Evolutionary conservation across 2,888 invertebrate species (phyloP), one percentile per base, ranked within the genome.

Genomic region (Caenorhabditis japonica): DNA sequence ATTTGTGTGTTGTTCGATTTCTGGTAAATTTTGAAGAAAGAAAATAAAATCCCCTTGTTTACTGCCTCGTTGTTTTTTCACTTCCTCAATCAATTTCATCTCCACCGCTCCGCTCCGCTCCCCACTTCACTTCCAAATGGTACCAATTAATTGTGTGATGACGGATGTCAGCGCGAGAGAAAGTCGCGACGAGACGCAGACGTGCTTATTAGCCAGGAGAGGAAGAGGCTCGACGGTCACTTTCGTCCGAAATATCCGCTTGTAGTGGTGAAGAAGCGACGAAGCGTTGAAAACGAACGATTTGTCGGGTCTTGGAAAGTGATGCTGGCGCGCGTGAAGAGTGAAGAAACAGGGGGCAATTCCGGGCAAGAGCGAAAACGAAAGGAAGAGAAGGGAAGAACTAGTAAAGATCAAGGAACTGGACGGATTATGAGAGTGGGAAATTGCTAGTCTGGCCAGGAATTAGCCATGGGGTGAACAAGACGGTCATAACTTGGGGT

Each of bases 131-230:
- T n/a, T n/a, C n/a, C n/a, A n/a, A n/a, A n/a, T n/a, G n/a, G n/a
- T n/a, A 19, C 15, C 44, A 59, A 59, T 59, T 59, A 59, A 44
- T 58, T 46, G 44, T n/a, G 12, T 33, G 25, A 53, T 27, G 10
- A 17, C 43, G 44, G 44, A 44, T 21, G 34, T 43, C 39, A 39
- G 21, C 39, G 51, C 33, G 49, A 33, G 51, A 21, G 33, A 7
- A 8, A 15, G 10, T 7, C 23, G 15, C 25, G n/a, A 8, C 27
- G 44, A 43, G 56, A 58, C 66, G 56, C 66, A 66, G 66, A 58
- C 49, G 15, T 58, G 66, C 66, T 66, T 66, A 66, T 66, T 66
- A 66, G 66, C 66, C 56, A 27, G 13, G 15, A 41, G 49, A 60
- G 43, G 60, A 60, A 60, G 60, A n/a, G n/a, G n/a, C 10, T 30